These are phyloP conservation scores for Staurois parvus DNA, from an alignment of 2,797 vertebrate species.

Conservation along the genomic window DNA sequence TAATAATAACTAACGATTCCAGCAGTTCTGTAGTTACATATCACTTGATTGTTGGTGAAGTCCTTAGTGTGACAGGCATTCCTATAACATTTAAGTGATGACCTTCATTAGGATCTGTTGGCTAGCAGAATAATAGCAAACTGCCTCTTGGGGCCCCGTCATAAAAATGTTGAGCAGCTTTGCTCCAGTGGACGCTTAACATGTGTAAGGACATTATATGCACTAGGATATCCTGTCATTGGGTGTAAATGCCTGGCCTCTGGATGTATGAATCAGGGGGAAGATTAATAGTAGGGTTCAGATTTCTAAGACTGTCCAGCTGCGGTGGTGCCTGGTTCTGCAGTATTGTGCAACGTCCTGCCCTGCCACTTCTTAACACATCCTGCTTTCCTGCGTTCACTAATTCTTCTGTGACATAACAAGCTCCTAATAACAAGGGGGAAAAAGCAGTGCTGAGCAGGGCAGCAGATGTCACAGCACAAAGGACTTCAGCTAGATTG, in stretches of 20 bases:
- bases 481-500: constrained; percentile 59
- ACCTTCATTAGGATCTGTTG: background rate
- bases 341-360: background rate
- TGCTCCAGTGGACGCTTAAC: background rate
- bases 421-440: constrained; percentile 52
- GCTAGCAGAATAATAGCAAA: background rate
- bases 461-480: constrained; percentile 62
- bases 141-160: background rate
- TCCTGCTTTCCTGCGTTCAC: constrained; percentile 28
- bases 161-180: background rate
- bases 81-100: background rate
- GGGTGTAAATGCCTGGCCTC: background rate
- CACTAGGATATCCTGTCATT: background rate
- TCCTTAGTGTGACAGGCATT: no score
- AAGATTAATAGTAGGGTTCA: constrained; percentile 6
- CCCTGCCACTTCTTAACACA: constrained; percentile 9
- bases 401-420: constrained; percentile 55
- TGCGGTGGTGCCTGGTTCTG: background rate
- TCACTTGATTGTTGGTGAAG: background rate
- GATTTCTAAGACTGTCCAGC: background rate
- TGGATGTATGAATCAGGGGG: background rate
- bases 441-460: constrained; percentile 47
- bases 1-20: no score
- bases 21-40: no score
- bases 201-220: constrained; percentile 1